Evolutionary conservation across 2,113 vertebrate species (phyloP).

Genomic region (Ailurus styani): DNA sequence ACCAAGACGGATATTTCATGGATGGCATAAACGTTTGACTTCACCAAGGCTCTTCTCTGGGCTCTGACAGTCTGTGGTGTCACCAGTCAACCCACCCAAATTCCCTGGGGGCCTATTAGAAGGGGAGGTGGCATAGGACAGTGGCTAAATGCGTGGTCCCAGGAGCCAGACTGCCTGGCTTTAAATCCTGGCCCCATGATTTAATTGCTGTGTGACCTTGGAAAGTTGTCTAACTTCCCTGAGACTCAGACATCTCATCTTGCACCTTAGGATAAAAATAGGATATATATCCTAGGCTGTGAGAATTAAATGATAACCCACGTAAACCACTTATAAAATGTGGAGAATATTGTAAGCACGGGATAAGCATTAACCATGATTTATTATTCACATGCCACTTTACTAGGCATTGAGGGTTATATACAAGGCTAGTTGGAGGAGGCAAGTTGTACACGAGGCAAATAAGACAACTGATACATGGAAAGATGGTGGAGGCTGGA

Average conservation of each 20-base stretch:
- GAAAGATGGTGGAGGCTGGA: neutral
- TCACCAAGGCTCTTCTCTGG: conserved; percentile 39
- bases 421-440: neutral
- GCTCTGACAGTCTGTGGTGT: conserved; percentile 49
- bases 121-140: neutral
- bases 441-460: neutral
- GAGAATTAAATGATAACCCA: neutral
- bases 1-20: conserved; percentile 59
- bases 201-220: conserved; percentile 33
- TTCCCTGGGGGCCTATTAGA: neutral
- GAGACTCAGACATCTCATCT: neutral
- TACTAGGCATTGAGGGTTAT: neutral
- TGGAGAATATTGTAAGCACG: neutral
- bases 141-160: neutral
- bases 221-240: conserved; percentile 14
- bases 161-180: neutral
- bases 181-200: neutral
- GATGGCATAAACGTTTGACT: conserved; percentile 66
- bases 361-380: neutral
- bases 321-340: neutral
- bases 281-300: neutral
- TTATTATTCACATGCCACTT: neutral
- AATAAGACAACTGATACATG: fast-evolving
- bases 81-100: neutral
- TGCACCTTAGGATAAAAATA: neutral